Conservation (phyloP, 2,888 invertebrate species). For the Koerneria pararmatus region DNA sequence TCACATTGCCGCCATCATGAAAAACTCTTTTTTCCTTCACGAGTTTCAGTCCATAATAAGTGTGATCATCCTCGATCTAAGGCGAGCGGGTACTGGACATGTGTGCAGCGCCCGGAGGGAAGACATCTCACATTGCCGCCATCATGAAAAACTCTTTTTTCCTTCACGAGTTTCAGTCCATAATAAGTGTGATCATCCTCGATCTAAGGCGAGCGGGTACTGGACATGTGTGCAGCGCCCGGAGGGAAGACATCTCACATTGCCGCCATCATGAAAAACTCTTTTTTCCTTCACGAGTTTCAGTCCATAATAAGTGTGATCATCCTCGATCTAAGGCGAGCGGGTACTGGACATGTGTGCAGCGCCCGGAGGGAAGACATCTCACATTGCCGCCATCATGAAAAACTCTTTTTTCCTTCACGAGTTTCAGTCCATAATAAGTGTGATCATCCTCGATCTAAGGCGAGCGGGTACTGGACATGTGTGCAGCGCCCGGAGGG, state of each 20-base stretch:
- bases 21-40: too few species aligned
- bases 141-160: conserved; percentile 87
- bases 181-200: too few species aligned
- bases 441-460: too few species aligned
- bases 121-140: conserved; percentile 92
- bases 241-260: conserved; percentile 98
- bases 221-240: conserved; percentile 97
- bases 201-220: conserved; percentile 70
- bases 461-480: conserved; percentile 76
- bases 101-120: conserved; percentile 97
- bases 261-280: conserved; percentile 84
- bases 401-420: too few species aligned
- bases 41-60: too few species aligned
- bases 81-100: conserved; percentile 77
- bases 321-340: too few species aligned
- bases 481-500: conserved; percentile 97
- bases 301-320: too few species aligned
- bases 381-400: conserved; percentile 93
- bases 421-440: too few species aligned
- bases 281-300: too few species aligned
- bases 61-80: too few species aligned
- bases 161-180: too few species aligned
- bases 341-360: conserved; percentile 88
- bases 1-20: conserved; percentile 93
- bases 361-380: conserved; percentile 97